Evolutionary conservation across 2,888 invertebrate species (phyloP).

Genomic region (Drosophila emarginata): DNA sequence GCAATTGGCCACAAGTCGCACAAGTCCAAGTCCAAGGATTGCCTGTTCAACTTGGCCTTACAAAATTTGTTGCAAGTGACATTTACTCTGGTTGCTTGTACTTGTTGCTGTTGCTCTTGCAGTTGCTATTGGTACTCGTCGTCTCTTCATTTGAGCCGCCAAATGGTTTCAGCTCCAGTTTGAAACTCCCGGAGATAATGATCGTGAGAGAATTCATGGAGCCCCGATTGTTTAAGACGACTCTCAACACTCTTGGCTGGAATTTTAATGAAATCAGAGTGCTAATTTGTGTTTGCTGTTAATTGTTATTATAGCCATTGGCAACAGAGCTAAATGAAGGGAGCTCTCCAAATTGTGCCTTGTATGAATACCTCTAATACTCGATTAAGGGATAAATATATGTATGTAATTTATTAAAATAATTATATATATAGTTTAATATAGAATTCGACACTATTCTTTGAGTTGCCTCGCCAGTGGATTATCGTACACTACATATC

Average conservation of each 20-base stretch:
- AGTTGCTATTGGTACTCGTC: not conserved
- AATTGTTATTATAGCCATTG: conserved; percentile 58
- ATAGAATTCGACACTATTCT: not conserved
- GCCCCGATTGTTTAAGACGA: conserved; percentile 39
- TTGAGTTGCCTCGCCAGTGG: not conserved
- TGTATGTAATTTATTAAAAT: too few relatives aligned
- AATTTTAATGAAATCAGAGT: conserved; percentile 65
- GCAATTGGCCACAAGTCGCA: conserved; percentile 43
- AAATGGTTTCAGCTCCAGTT: conserved; percentile 45
- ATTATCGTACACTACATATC: conserved; percentile 51
- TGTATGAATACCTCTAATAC: not conserved
- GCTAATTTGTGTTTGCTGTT: conserved; percentile 62
- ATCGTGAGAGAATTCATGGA: conserved; percentile 67
- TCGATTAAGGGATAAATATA: not conserved
- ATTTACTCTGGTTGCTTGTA: conserved; percentile 53
- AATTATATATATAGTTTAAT: too few relatives aligned
- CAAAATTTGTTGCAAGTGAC: conserved; percentile 69
- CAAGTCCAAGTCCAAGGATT: conserved; percentile 2
- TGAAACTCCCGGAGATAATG: conserved; percentile 53
- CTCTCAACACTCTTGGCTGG: conserved; percentile 25
- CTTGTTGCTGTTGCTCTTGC: conserved; percentile 15
- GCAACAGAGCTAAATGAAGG: not conserved
- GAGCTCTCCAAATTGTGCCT: not conserved
- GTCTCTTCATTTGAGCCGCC: conserved; percentile 48
- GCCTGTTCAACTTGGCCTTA: conserved; percentile 32